Percentiles rank a stretch among this genome's conserved stretches.
These are phyloP conservation scores for Melanotaenia duboulayi DNA, from an alignment of 2,113 vertebrate species.

Conservation along the genomic window DNA sequence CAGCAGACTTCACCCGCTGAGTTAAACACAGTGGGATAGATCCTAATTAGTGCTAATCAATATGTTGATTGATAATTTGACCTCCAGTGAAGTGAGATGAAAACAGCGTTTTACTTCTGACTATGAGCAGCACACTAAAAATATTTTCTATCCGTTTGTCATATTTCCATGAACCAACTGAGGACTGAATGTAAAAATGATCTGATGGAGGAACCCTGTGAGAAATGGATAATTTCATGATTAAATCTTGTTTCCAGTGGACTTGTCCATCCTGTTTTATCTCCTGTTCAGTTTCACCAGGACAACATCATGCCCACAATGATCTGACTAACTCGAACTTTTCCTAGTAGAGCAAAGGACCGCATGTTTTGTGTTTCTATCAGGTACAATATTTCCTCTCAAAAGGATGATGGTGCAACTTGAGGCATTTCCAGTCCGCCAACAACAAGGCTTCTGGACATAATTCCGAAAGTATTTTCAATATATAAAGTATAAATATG, in stretches of 20 bases:
- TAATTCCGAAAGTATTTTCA: not conserved
- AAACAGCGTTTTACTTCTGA: slow-evolving; percentile 2
- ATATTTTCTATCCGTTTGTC: not conserved
- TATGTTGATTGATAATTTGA: slow-evolving; percentile 75
- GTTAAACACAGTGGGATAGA: slow-evolving; percentile 68
- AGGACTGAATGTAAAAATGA: not conserved
- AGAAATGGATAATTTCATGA: too few relatives aligned
- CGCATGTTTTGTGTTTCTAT: not conserved
- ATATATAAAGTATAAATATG: too few relatives aligned
- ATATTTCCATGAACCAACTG: slow-evolving; percentile 2
- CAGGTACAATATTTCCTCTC: not conserved
- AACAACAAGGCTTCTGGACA: not conserved
- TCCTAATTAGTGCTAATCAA: slow-evolving; percentile 77
- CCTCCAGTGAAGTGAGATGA: slow-evolving; percentile 40
- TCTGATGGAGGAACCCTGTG: not conserved
- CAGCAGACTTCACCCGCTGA: slow-evolving; percentile 54
- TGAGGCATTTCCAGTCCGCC: not conserved
- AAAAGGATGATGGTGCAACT: not conserved
- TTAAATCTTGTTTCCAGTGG: too few relatives aligned
- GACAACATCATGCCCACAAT: not conserved
- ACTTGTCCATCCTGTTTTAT: too few relatives aligned
- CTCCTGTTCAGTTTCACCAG: too few relatives aligned
- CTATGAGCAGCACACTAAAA: not conserved
- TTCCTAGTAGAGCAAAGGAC: not conserved
- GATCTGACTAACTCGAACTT: not conserved